Evolutionary conservation across 2,888 invertebrate genomes (phyloP).

Genomic region (Lasioglossum figueresi): DNA sequence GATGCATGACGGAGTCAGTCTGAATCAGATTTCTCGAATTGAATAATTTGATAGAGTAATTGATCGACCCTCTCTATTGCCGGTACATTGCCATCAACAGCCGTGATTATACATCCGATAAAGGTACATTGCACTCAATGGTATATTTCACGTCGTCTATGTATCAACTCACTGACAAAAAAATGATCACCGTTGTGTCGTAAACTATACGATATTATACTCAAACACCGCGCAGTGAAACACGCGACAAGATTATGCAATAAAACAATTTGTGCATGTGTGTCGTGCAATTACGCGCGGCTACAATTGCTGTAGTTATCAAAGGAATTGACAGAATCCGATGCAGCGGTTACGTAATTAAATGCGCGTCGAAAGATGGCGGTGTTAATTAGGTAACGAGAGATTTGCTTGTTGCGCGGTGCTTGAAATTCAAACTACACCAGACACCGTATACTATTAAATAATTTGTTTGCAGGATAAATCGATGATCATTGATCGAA

Average conservation of each 20-base stretch:
- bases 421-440: conserved; percentile 6
- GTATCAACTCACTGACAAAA: background rate
- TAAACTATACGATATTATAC: background rate
- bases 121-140: background rate
- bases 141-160: background rate
- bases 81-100: background rate
- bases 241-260: background rate
- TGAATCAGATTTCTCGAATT: background rate
- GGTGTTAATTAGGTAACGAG: conserved; percentile 56
- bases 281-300: background rate
- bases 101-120: background rate
- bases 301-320: conserved; percentile 22
- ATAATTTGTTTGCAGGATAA: background rate
- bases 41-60: background rate
- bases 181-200: background rate
- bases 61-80: conserved; percentile 12
- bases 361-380: conserved; percentile 35
- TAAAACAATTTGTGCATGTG: background rate
- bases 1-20: background rate
- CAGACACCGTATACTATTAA: background rate
- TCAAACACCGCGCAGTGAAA: background rate
- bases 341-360: conserved; percentile 58
- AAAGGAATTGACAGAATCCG: conserved; percentile 26
- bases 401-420: background rate
- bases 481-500: background rate